Evolutionary conservation across 2,888 invertebrate genomes (phyloP), one percentile per base, ranked within the genome.

Genomic region (Phengaris arion): DNA sequence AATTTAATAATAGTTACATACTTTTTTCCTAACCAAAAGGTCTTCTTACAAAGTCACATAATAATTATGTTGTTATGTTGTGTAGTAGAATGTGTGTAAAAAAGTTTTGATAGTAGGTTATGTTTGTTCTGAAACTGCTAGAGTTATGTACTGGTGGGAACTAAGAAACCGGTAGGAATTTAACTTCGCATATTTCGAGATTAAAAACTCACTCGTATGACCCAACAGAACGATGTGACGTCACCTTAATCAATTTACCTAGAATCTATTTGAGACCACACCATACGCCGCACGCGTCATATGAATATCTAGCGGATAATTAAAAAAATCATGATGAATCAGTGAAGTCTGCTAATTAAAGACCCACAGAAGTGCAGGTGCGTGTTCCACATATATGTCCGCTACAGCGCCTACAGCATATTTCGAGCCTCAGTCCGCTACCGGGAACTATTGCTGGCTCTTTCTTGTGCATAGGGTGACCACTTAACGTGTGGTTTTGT

Each of bases 301-400:
- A 22, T 22, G 64, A 64, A 4, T 48, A 48, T 64, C 45, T 64
- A 64, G 64, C 64, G 45, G 64, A 64, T 35, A 64, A 35, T 45
- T 35, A 64, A 64, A 68, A 59, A 68, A 69, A 69, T 15, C 69
- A 15, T 48, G 51, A 75, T 74, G 74, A 75, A 78, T 77, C 68
- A 68, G 75, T 77, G 54, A 75, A 51, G 51, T 75, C 57, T 76
- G 72, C 68, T 55, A 75, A 79, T 79, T 75, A 76, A 74, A 57
- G 78, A 86, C 85, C 86, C 85, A 82, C 86, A 83, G 83, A 82
- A 82, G 78, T 80, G 86, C 90, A 90, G 89, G 88, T 90, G 91
- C 75, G 76, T 76, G 76, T 76, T 82, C 80, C 81, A 82, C 84
- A 84, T 83, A 82, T 82, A 85, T 82, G 84, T 81, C 79, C 79